These are phyloP conservation scores for Strigamia maritima DNA, from an alignment of 2,888 invertebrate genomes.

Conservation along the genomic window DNA sequence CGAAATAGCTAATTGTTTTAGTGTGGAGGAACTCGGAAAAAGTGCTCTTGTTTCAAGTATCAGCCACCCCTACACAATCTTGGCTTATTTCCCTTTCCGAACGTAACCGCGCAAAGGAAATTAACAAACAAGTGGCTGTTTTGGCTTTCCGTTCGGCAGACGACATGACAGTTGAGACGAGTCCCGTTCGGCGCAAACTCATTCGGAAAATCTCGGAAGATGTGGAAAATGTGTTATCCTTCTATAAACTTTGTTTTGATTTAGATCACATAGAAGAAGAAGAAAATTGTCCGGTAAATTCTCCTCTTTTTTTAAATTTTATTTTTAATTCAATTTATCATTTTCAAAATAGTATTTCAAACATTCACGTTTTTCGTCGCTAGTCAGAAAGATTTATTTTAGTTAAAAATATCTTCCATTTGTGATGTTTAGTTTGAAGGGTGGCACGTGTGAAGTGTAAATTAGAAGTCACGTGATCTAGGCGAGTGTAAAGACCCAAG, in stretches of 20 bases:
- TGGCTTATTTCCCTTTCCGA: background rate
- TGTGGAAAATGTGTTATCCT: background rate
- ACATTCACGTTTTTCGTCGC: background rate
- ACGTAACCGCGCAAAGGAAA: background rate
- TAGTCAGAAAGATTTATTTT: background rate
- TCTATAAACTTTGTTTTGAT: conserved; percentile 31
- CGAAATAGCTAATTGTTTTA: background rate
- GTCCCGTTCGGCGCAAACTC: background rate
- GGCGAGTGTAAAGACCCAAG: background rate
- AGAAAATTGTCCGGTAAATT: conserved; percentile 60
- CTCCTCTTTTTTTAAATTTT: conserved; percentile 47
- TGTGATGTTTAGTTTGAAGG: background rate
- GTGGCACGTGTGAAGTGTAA: conserved; percentile 15
- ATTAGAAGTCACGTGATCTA: background rate
- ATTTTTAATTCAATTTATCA: background rate
- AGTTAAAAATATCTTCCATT: background rate
- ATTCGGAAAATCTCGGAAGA: background rate
- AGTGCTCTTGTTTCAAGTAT: background rate
- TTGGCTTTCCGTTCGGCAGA: background rate
- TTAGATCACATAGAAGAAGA: conserved; percentile 47
- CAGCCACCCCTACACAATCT: background rate
- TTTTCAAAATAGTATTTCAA: no score
- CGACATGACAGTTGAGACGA: conserved; percentile 1
- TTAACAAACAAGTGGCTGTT: conserved; percentile 11
- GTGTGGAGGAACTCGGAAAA: background rate